Base-by-base conservation (phyloP, 2,113 vertebrate species). In the Pseudorhombus dupliciocellatus region DNA sequence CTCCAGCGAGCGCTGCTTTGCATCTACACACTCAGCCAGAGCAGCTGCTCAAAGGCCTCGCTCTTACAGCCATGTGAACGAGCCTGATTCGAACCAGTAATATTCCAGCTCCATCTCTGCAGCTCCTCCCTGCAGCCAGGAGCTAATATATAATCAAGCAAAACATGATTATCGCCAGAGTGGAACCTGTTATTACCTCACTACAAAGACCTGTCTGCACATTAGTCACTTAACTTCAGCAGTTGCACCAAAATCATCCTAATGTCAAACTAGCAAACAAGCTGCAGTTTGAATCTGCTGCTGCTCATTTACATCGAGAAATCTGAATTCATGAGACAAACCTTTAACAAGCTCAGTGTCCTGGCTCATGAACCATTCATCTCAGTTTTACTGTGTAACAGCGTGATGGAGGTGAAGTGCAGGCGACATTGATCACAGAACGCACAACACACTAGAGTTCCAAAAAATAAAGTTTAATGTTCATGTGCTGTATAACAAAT, bases 391-490 rank as follows among this genome's bases (percentile, higher is more conserved):
- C n/a, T n/a, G n/a, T n/a, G n/a, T n/a, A n/a, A n/a, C n/a, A n/a
- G n/a, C n/a, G n/a, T n/a, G n/a, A n/a, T n/a, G n/a, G n/a, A 42
- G 15, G 14, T 3, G 15, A 44, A 44, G 5, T n/a, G 1, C 22
- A 12, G 24, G 52, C 0, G 16, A 61, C 54, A 86, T 57, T 66
- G 73, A 85, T 72, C 64, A 90, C 67, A 89, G 54, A 86, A 69
- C 63, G 57, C 67, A 58, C 77, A 21, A 69, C 87, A 92, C 87
- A 56, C 84, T 91, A 86, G 83, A 90, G 88, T 92, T 93, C 83
- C 91, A 93, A 93, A 87, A 93, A 93, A 97, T 95, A 95, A 94
- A 94, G 93, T 96, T 96, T 96, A 96, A 95, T 96, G 92, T 93
- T 90, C 68, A 93, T 94, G 92, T 91, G 20, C 46, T 50, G 94